These are phyloP conservation scores for Ciconia boyciana DNA, from an alignment of 2,113 vertebrate genomes.

Conservation along the genomic window DNA sequence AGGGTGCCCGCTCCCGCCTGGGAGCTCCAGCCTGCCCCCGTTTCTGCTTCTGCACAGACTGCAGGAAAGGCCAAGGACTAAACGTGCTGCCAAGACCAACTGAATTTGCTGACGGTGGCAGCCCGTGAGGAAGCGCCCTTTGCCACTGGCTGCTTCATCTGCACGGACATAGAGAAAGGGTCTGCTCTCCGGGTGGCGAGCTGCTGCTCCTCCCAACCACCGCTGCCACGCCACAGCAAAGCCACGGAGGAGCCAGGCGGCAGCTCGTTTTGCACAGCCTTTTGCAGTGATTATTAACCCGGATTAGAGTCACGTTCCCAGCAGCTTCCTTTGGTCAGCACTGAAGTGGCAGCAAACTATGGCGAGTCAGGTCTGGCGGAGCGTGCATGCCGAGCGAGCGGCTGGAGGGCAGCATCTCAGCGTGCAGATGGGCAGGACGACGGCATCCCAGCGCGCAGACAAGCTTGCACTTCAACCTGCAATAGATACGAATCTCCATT, in stretches of 20 bases:
- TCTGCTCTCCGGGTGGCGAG: accelerated
- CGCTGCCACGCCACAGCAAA: neutral
- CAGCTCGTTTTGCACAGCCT: neutral
- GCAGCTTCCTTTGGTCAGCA: neutral
- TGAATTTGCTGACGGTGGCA: accelerated
- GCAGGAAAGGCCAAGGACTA: neutral
- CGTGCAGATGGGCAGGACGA: no score
- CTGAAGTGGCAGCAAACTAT: neutral
- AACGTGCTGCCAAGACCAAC: neutral
- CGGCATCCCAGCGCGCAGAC: neutral
- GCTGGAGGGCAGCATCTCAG: neutral
- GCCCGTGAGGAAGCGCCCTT: neutral
- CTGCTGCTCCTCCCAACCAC: neutral
- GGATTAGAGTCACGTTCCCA: neutral
- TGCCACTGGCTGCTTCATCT: neutral
- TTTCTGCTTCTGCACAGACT: neutral
- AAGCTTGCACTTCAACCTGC: neutral
- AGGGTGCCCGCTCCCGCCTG: accelerated
- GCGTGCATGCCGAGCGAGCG: accelerated
- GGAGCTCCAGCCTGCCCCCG: neutral
- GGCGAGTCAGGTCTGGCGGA: neutral
- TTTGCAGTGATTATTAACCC: neutral
- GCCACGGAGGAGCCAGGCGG: accelerated
- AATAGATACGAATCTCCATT: neutral
- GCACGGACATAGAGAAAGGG: accelerated